Conservation (phyloP, 1,140 invertebrate genomes). For the Formica exsecta region DNA sequence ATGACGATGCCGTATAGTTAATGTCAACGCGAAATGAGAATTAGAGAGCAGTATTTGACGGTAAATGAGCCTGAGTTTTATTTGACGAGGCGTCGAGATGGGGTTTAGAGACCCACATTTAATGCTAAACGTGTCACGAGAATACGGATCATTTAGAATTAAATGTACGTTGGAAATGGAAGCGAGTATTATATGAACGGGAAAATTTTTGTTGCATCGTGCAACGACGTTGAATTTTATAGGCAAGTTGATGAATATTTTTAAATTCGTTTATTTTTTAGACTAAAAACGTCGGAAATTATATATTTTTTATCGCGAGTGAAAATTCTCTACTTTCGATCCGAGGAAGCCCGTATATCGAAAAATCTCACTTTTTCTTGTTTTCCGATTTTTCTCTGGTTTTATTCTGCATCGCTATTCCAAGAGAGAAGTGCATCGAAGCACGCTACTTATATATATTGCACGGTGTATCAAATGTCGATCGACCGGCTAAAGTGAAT, state of each 20-base stretch:
- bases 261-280: background rate
- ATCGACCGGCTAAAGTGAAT: slow-evolving; percentile 55
- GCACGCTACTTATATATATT: slow-evolving; percentile 54
- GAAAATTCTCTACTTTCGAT: background rate
- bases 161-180: slow-evolving; percentile 3
- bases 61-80: slow-evolving; percentile 23
- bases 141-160: slow-evolving; percentile 7
- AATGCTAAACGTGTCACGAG: slow-evolving; percentile 7
- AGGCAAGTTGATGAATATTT: background rate
- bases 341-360: background rate
- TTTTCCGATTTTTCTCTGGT: background rate
- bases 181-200: background rate
- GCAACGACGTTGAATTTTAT: background rate
- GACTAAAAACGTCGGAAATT: background rate
- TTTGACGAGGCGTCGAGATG: background rate
- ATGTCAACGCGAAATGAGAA: background rate
- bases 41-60: slow-evolving; percentile 1
- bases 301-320: background rate
- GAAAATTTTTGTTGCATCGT: background rate
- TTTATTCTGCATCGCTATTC: slow-evolving; percentile 1
- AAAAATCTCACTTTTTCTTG: background rate
- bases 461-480: slow-evolving; percentile 55
- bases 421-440: slow-evolving; percentile 39
- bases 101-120: background rate
- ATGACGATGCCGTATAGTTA: background rate